Evolutionary conservation across 2,888 invertebrate species (phyloP).

Genomic region (Melinaea marsaeus): DNA sequence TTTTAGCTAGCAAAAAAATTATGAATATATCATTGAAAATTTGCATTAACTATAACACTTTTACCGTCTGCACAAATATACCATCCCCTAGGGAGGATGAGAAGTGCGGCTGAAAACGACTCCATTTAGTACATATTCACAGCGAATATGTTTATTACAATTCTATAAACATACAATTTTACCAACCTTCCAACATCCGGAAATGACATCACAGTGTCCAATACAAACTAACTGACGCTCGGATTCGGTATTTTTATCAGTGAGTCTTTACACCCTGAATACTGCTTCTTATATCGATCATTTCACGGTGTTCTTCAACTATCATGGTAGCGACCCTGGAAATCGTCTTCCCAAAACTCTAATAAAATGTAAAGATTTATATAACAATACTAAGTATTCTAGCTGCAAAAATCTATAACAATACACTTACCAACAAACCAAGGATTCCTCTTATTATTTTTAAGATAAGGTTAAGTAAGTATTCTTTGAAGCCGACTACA

Average conservation of each 20-base stretch:
- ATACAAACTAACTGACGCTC: conserved; percentile 97
- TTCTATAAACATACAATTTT: background rate
- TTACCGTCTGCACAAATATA: too few species aligned
- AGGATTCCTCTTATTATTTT: conserved; percentile 93
- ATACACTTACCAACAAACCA: conserved; percentile 90
- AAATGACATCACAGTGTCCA: conserved; percentile 97
- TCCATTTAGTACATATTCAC: background rate
- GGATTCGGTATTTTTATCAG: conserved; percentile 87
- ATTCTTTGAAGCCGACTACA: conserved; percentile 91
- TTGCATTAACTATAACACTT: too few species aligned
- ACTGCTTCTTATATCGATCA: conserved; percentile 80
- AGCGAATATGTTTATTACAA: background rate
- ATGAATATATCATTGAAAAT: too few species aligned
- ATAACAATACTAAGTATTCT: too few species aligned
- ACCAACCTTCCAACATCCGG: conserved; percentile 89
- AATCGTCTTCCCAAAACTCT: conserved; percentile 98
- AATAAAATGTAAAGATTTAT: conserved; percentile 26
- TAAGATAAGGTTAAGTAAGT: conserved; percentile 89
- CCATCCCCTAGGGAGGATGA: too few species aligned
- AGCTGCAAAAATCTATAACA: background rate
- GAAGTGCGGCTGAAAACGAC: too few species aligned
- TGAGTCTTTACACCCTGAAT: conserved; percentile 88
- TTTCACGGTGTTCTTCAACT: conserved; percentile 91
- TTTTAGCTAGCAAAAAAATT: too few species aligned
- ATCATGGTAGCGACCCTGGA: conserved; percentile 90